These are phyloP conservation scores for Cladorhizidae sp. DNA, from an alignment of 37 sponge, comb jelly and placozoan species.

Conservation along the genomic window DNA sequence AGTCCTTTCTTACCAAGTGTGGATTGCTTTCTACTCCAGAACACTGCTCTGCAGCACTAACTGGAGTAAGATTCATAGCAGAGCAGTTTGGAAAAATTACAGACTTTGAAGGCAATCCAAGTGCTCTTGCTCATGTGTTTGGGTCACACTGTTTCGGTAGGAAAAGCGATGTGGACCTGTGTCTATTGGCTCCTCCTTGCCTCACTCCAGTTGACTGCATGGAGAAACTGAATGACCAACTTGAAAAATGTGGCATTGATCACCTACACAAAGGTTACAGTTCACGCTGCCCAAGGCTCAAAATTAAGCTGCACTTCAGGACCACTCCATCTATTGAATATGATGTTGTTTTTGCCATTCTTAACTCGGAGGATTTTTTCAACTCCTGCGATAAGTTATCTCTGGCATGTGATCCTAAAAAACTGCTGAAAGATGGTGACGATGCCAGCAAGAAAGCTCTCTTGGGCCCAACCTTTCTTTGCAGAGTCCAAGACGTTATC, in stretches of 20 bases:
- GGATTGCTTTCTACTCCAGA: slow-evolving; percentile 51
- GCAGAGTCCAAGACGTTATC: slow-evolving; percentile 27
- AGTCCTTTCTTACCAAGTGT: slow-evolving; percentile 15
- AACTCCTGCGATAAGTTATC: neutral
- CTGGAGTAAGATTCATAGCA: slow-evolving; percentile 64
- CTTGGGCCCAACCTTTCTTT: slow-evolving; percentile 66
- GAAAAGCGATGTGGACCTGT: slow-evolving; percentile 78
- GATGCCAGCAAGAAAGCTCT: slow-evolving; percentile 66
- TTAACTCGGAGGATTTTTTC: neutral
- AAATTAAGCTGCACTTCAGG: slow-evolving; percentile 53
- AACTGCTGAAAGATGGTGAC: slow-evolving; percentile 40
- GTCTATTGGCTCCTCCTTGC: slow-evolving; percentile 59
- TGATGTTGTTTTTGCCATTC: slow-evolving; percentile 71
- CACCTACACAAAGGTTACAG: slow-evolving; percentile 65
- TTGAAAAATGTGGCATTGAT: slow-evolving; percentile 62
- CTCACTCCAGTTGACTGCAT: slow-evolving; percentile 56
- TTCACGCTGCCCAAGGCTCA: slow-evolving; percentile 80
- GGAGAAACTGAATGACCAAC: slow-evolving; percentile 31
- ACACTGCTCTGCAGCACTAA: slow-evolving; percentile 44
- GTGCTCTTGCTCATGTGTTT: slow-evolving; percentile 47
- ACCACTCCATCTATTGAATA: slow-evolving; percentile 50
- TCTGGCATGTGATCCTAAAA: neutral
- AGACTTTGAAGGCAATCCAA: slow-evolving; percentile 55
- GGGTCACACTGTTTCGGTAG: slow-evolving; percentile 79
- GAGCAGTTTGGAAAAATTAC: slow-evolving; percentile 55